phyloP scores from a whole-genome alignment of 2,888 invertebrate species.

The Amorpha juglandis region DNA sequence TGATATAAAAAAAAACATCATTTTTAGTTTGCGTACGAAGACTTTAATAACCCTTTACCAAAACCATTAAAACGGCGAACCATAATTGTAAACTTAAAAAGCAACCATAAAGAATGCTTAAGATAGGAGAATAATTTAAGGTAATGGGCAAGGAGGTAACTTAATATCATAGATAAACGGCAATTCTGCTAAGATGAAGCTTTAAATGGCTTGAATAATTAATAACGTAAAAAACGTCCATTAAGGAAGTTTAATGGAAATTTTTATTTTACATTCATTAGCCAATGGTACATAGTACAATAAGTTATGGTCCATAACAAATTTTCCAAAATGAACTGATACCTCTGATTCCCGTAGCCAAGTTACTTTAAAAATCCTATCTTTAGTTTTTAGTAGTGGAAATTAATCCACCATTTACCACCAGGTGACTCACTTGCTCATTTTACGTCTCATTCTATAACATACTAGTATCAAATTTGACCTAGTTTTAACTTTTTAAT shows the following conservation, averaged over 20 bases:
- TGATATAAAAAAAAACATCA: no score
- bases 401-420: no score
- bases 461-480: neutral
- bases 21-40: neutral
- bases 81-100: conserved; percentile 17
- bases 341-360: no score
- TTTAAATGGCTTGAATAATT: neutral
- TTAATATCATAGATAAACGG: neutral
- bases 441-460: neutral
- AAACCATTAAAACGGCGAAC: conserved; percentile 8
- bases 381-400: no score
- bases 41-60: conserved; percentile 13
- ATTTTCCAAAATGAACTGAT: no score
- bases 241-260: neutral
- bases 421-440: no score
- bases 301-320: no score
- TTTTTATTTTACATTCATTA: no score
- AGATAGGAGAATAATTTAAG: conserved; percentile 19
- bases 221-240: neutral
- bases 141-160: neutral
- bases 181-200: neutral
- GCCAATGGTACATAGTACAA: no score
- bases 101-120: conserved; percentile 18
- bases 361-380: no score
- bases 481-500: neutral